These are phyloP conservation scores for Zapornia atra DNA, from an alignment of 2,113 vertebrate genomes.

Conservation along the genomic window DNA sequence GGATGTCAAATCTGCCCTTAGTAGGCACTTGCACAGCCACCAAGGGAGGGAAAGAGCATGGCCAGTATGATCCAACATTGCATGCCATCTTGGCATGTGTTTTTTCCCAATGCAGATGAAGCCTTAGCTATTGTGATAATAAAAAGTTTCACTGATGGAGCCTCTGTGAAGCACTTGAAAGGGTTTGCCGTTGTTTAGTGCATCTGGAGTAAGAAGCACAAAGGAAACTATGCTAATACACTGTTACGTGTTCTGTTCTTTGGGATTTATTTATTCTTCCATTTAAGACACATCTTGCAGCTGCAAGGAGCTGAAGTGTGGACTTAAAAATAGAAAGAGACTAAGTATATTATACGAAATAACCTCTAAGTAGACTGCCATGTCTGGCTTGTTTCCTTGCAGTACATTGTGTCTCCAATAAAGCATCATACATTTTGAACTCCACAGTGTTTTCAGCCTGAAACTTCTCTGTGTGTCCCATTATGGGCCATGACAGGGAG, in stretches of 20 bases:
- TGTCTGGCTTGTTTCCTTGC: background rate
- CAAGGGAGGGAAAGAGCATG: background rate
- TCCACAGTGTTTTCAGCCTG: background rate
- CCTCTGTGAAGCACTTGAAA: background rate
- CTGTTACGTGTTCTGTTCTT: background rate
- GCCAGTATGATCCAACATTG: background rate
- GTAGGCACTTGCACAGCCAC: fast-evolving
- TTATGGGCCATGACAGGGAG: background rate
- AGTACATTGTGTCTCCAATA: background rate
- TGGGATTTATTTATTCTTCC: constrained; percentile 1
- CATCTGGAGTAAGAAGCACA: background rate
- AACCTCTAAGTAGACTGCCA: background rate
- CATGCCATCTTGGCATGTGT: background rate
- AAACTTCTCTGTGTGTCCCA: background rate
- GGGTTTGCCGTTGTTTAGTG: background rate
- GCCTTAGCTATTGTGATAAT: background rate
- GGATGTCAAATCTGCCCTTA: background rate
- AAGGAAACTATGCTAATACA: background rate
- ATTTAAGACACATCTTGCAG: background rate
- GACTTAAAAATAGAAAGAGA: background rate
- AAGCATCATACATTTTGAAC: background rate
- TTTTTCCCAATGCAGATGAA: background rate
- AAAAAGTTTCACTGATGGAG: background rate
- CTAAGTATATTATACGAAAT: background rate
- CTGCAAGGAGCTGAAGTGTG: background rate